Evolutionary conservation across 1,140 invertebrate species (phyloP), one percentile per base, ranked within the genome.

Genomic region (Laodelphax striatellus): DNA sequence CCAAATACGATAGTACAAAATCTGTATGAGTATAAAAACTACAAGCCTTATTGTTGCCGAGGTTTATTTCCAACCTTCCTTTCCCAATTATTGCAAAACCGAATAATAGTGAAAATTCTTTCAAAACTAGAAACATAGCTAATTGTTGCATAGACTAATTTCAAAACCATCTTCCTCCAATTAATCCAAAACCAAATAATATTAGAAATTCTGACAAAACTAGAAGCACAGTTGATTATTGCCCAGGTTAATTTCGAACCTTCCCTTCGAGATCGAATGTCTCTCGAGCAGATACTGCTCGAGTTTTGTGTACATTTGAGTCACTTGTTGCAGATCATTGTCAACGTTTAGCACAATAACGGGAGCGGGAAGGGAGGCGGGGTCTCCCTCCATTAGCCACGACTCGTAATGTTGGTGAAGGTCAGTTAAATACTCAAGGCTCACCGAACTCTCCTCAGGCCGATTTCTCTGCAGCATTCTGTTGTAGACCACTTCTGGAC

Each of bases 401-500:
- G 16, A 11, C 54, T 66, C 65, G 56, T 66, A 63, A 34, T 52
- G 38, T 21, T 71, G 60, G 65, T 80, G 78, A 2, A 80, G 62
- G 31, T 69, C 64, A 46, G 70, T 62, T 2, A 80, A 64, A 64
- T 80, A 79, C 9, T 72, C 68, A 5, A 74, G 54, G 28, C 72
- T 65, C 28, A 77, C 64, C 9, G 55, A 19, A 52, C 68, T 62
- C 55, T 82, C 80, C 69, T 82, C 80, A 42, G 71, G 68, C 46
- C 80, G 67, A 24, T 70, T 72, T 64, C 81, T 66, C 34, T 68
- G 69, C 63, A 72, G 70, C 63, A 82, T 76, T 64, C 80, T 69
- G n/a, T 75, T 64, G 65, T 71, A 75, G 17, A 77, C 80, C 17
- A 74, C 66, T 62, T 78, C 70, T 5, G 81, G 80, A 42, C 67